Evolutionary conservation across 2,113 vertebrate genomes (phyloP), one percentile per base, ranked within the genome.

Genomic region (Hymenochirus boettgeri): DNA sequence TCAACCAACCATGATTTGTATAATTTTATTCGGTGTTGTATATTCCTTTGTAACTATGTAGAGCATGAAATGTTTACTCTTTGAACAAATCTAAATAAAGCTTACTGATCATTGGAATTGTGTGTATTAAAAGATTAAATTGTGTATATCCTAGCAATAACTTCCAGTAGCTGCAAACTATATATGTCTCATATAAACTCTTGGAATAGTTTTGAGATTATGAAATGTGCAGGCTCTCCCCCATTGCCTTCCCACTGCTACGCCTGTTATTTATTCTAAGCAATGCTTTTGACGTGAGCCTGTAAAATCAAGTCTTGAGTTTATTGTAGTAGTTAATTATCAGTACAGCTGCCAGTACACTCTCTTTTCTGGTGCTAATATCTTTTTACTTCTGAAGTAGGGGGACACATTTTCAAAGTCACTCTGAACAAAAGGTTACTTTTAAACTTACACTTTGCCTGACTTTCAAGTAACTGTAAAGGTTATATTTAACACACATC

Each of bases 271-370:
- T 94, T 91, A 91, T 83, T 76, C 70, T 73, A 80, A 82, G 82
- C 87, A 92, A 89, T 90, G 81, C 79, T 84, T 90, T 85, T 81
- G 85, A 89, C 87, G 88, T 84, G 71, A 83, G 76, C 74, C 78
- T 78, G 83, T 90, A 91, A 90, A 92, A 91, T 88, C 81, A 85
- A 88, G 80, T 85, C 69, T 71, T 82, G 70, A 76, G 77, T 86
- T 88, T 87, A 83, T 83, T 84, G 80, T 80, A 77, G 73, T 70
- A 79, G 75, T 83, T 85, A 88, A 86, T 87, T 86, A 82, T 80
- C 76, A 73, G 69, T 70, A 59, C 67, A 59, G 51, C 63, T 72
- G 73, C 24, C 59, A 57, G 70, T 37, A 22, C 47, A 18, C 37
- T 59, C 52, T 24, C 61, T 74, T 83, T 86, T 81, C 78, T 73